Base-by-base conservation (phyloP, 2,113 vertebrate genomes). In the Brienomyrus brachyistius region DNA sequence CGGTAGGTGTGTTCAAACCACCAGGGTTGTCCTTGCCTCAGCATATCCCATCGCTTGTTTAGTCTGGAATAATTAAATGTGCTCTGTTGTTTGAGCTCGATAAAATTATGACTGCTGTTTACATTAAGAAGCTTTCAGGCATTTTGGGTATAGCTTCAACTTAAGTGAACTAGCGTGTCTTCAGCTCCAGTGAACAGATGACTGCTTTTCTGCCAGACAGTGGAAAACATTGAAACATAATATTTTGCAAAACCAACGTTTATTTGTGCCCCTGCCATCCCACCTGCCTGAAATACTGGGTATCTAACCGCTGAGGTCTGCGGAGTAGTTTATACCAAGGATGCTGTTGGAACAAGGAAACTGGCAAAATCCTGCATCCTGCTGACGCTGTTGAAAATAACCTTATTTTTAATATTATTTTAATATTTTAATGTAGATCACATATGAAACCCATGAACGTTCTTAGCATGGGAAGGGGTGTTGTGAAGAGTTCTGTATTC, bases 61-160 rank as follows among this genome's bases (percentile, higher is more conserved):
- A 62, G 77, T 45, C 89, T 89, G 77, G 77, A 84, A 84, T 95
- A 95, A 94, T 93, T 93, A 94, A 94, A 93, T 92, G 93, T 92
- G 93, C 93, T 94, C 95, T 93, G 94, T 95, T 95, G 94, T 95
- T 95, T 95, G 94, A 95, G 93, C 94, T 92, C 94, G 95, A 94
- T 95, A 95, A 95, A 95, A 94, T 95, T 94, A 95, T 95, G 95
- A 95, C 95, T 95, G 94, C 93, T 96, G 95, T 96, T 96, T 96
- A 96, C 95, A 95, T 94, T 93, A 92, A 92, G 91, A 94, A 91
- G 92, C 93, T 92, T 93, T 94, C 89, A 87, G 95, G 93, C 92
- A 94, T 95, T 95, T 96, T 93, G 74, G 48, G 93, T 93, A 94
- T 94, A 95, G 93, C 95, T 96, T 56, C 77, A 83, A 56, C 88